Evolutionary conservation across 1,140 invertebrate species (phyloP).

Genomic region (Paramacrobiotus metropolitanus): DNA sequence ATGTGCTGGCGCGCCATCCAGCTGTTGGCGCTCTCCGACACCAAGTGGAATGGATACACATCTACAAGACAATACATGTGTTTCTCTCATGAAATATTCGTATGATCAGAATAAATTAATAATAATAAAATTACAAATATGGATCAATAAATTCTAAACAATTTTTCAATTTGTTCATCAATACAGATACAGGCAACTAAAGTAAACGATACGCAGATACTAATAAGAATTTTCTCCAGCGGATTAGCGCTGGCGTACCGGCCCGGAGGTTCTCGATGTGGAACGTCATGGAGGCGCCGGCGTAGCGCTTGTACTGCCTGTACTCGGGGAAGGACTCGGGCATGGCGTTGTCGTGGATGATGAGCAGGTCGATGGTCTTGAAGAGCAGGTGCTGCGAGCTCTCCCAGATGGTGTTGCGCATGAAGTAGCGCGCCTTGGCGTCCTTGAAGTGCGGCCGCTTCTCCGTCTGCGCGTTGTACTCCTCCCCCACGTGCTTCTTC

Average conservation of each 20-base stretch:
- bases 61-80: too few relatives aligned
- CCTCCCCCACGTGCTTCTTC: constrained; percentile 2
- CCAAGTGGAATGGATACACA: neutral
- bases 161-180: too few relatives aligned
- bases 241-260: too few relatives aligned
- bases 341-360: neutral
- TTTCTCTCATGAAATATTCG: too few relatives aligned
- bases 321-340: neutral
- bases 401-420: constrained; percentile 3
- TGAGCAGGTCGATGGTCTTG: neutral
- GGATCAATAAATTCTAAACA: too few relatives aligned
- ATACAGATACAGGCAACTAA: too few relatives aligned
- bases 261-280: neutral
- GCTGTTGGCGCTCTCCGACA: neutral
- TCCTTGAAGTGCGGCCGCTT: neutral
- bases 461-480: neutral
- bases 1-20: neutral
- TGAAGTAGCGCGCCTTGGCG: neutral
- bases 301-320: neutral
- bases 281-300: neutral
- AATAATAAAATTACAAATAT: too few relatives aligned
- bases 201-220: too few relatives aligned
- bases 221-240: too few relatives aligned
- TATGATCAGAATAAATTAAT: too few relatives aligned
- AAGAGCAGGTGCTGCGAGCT: neutral